A percentile compares a stretch with the other conserved stretches of the same genome.
Conservation (phyloP, 2,888 invertebrate genomes). For the Lithophane semibrunnea region DNA sequence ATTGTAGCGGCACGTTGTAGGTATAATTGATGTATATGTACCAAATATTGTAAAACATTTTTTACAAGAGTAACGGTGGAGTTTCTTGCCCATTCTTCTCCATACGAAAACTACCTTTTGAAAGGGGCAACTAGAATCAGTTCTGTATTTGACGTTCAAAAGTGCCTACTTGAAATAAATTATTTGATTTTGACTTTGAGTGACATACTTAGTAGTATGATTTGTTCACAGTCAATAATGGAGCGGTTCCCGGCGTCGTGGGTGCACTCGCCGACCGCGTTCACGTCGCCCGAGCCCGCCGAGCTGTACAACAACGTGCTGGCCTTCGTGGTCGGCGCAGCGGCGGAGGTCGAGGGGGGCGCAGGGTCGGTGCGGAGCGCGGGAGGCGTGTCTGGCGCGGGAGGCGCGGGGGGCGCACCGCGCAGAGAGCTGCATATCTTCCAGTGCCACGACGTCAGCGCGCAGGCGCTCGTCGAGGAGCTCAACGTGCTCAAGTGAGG, state of each 20-base stretch:
- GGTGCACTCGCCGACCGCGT: slow-evolving; percentile 99
- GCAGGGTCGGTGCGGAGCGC: slow-evolving; percentile 78
- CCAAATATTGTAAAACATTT: no score
- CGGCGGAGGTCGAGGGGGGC: slow-evolving; percentile 71
- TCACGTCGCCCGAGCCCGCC: slow-evolving; percentile 98
- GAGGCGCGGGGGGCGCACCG: slow-evolving; percentile 74
- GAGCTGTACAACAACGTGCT: slow-evolving; percentile 99
- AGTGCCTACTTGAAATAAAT: no score
- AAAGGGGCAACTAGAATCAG: no score
- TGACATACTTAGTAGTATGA: background rate
- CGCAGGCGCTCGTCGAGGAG: slow-evolving; percentile 95
- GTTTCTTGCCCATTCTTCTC: no score
- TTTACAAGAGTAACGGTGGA: no score
- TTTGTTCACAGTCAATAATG: slow-evolving; percentile 94
- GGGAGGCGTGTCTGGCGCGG: slow-evolving; percentile 62
- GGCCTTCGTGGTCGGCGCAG: slow-evolving; percentile 97
- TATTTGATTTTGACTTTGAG: background rate
- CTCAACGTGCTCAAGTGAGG: slow-evolving; percentile 92
- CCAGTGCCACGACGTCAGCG: slow-evolving; percentile 95
- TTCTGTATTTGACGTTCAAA: no score
- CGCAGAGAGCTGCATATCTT: slow-evolving; percentile 99
- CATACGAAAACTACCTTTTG: no score
- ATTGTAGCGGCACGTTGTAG: no score
- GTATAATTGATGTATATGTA: no score
- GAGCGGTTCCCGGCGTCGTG: slow-evolving; percentile 98